Evolutionary conservation across 2,113 vertebrate species (phyloP), one percentile per base, ranked within the genome.

Genomic region (Potamarius usumacintae): DNA sequence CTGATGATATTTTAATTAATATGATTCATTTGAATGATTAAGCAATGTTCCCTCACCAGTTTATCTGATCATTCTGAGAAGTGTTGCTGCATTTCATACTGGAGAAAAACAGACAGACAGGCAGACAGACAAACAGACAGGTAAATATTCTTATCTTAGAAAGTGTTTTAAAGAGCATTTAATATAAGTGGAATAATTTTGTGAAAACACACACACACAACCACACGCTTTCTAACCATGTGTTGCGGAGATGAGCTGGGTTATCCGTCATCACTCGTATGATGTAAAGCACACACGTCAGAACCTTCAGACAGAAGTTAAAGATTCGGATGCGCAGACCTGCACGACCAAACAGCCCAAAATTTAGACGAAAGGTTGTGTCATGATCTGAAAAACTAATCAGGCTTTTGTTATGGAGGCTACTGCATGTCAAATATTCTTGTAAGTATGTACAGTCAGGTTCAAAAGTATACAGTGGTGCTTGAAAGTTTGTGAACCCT

Each of bases 71-170:
- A 92, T 92, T 92, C 85, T 94, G 92, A 80, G 90, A 82, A 5
- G 94, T 93, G 81, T 91, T 91, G 18, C 92, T 95, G 74, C 94
- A 94, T 91, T 95, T 93, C 10, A 93, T 80, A 48, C 95, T 95
- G 91, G 58, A 88, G 65, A 85, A 7, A n/a, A 50, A 4, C 20
- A 57, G 4, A 81, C n/a, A 81, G 7, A 62, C 9, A 62, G 20
- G 30, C 11, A 80, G 20, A 57, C 11, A 80, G 4, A 18, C 4
- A 82, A 10, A 65, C n/a, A n/a, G 1, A 42, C 1, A n/a, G 7
- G 42, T 0, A 57, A 6, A 71, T 18, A 17, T 17, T 57, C 2
- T 27, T 55, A 80, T 18, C 30, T 57, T 78, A 48, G 42, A 7
- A 74, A 1, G 25, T 14, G 14, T 30, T 30, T 48, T 9, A 48